Base-by-base conservation (phyloP, 1,140 invertebrate species). In the Acromyrmex charruanus region DNA sequence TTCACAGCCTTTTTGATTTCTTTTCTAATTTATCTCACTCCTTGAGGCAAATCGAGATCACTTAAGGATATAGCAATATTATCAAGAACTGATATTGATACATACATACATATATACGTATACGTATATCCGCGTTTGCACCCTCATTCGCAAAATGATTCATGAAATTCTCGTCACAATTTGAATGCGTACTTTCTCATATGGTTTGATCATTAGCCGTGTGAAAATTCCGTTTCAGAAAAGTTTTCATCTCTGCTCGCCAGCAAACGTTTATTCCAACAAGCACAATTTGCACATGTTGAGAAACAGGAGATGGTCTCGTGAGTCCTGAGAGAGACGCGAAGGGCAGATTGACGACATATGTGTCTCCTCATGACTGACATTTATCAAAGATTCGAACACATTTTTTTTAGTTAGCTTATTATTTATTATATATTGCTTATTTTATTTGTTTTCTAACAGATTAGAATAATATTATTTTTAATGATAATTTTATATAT, bases 301-400 rank as follows among this genome's bases (percentile, higher is more conserved):
- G 61, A 89, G 59, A 85, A 71, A 86, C 31, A 53, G 53, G 44
- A 72, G 77, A 80, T 71, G 28, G 71, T 77, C 75, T 77, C 58
- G 58, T 49, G 49, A 58, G 68, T 91, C 69, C 55, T 75, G 58
- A 65, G 77, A 77, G 82, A 77, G 82, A 53, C 10, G n/a, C 58
- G 58, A 21, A 51, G 28, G 55, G 12, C 31, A 68, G 51, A n/a
- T 93, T 93, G 90, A 91, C 74, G 92, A 92, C 94, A 94, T 90
- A 88, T 94, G 94, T 92, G 91, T 85, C 88, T 55, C 28, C 35
- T 72, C 16, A 80, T 51, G 74, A 86, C 72, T 28, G 84, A 58
- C 72, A 92, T 91, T 93, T 92, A 91, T 93, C 90, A 92, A 93
- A 94, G 92, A 49, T 61, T 77, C 58, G 18, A n/a, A 53, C 53